phyloP scores from a whole-genome alignment of 2,797 vertebrate genomes.

The Tiaroga cobitis region DNA sequence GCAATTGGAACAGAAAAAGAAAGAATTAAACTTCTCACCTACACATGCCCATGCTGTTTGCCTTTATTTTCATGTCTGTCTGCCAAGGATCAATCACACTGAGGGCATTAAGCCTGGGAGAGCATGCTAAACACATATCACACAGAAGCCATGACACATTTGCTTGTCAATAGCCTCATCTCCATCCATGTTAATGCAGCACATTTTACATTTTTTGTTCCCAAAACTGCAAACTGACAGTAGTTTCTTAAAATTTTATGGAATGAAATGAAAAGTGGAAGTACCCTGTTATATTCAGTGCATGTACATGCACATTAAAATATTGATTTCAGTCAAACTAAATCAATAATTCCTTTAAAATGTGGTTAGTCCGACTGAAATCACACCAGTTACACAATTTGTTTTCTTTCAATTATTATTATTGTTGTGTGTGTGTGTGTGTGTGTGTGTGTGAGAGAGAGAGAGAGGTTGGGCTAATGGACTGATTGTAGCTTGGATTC shows the following conservation, averaged over 20 bases:
- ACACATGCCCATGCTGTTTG: slow-evolving; percentile 52
- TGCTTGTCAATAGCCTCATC: slow-evolving; percentile 5
- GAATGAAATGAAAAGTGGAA: background rate
- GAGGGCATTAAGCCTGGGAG: slow-evolving; percentile 16
- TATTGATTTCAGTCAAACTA: background rate
- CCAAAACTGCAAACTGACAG: background rate
- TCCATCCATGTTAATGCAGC: background rate
- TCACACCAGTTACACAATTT: background rate
- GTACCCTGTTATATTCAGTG: background rate
- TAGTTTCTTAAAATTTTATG: background rate
- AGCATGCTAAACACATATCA: slow-evolving; percentile 24
- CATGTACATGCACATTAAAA: background rate
- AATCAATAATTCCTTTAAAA: slow-evolving; percentile 13
- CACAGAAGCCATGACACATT: background rate
- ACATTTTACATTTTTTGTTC: background rate
- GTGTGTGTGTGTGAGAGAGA: background rate
- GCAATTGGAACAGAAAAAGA: slow-evolving; percentile 63
- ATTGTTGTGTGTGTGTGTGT: too few species aligned
- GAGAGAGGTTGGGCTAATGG: background rate
- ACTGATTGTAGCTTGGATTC: background rate
- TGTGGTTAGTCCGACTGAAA: background rate
- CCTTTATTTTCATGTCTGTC: slow-evolving; percentile 60
- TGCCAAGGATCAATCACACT: slow-evolving; percentile 55
- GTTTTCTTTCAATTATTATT: background rate
- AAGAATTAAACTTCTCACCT: slow-evolving; percentile 60